Conservation (phyloP, 2,888 invertebrate genomes). For the Oxyteleia sp. region DNA sequence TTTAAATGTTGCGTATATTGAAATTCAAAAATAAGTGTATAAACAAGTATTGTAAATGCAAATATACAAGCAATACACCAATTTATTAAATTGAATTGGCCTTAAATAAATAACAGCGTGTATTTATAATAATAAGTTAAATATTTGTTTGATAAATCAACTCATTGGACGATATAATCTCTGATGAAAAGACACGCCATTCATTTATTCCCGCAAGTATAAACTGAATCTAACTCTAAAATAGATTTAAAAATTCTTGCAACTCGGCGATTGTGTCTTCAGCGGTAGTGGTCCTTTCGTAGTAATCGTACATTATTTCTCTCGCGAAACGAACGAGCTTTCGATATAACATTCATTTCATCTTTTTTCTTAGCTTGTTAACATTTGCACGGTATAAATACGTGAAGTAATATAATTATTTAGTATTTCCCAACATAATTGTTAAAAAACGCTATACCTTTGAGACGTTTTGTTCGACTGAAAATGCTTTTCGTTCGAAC, state of each 20-base stretch:
- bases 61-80: no score
- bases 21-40: no score
- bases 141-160: neutral
- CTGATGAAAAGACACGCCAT: neutral
- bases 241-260: neutral
- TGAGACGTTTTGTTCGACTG: neutral
- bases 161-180: neutral
- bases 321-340: neutral
- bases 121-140: neutral
- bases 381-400: neutral
- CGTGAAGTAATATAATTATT: constrained; percentile 1
- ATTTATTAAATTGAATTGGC: neutral
- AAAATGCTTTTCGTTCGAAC: neutral
- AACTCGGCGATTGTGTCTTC: neutral
- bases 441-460: constrained; percentile 7
- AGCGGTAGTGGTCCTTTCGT: neutral
- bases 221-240: constrained; percentile 8
- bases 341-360: neutral
- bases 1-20: no score
- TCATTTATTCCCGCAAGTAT: neutral
- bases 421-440: neutral
- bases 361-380: neutral
- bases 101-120: neutral
- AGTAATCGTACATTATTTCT: neutral
- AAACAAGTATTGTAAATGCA: no score